Base-by-base conservation (phyloP, 2,113 vertebrate genomes). In the Aegotheles bennettii region DNA sequence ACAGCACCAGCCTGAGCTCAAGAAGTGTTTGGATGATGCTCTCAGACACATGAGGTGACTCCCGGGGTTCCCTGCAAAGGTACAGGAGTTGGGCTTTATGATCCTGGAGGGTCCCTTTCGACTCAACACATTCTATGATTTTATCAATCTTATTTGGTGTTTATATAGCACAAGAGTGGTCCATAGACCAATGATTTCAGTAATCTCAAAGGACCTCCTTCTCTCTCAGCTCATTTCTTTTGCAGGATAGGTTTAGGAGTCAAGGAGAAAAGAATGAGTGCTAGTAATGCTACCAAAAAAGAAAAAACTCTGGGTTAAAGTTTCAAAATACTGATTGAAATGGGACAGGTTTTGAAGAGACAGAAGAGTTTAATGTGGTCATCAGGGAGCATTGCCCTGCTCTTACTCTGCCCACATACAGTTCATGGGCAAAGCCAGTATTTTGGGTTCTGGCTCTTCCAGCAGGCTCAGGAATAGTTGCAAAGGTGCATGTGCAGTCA, bases 401-500 rank as follows among this genome's bases (percentile, higher is more conserved):
- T 75, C 2, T 19, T 9, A n/a, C n/a, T 56, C 31, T 56, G 15
- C 33, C 57, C 8, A 16, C 9, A 17, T 45, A 45, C 43, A 16
- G 43, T 7, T 4, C 3, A 21, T 4, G 33, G 25, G 47, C 53
- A 79, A 77, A 1, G 5, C 47, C 13, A 13, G 0, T 9, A 24
- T 36, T 92, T 75, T 19, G 31, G 20, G 13, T 67, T 74, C 28
- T 74, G 9, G 3, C 29, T 61, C 65, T 61, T 25, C n/a, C 36
- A 51, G 31, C 10, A 54, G n/a, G 28, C 57, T 76, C 14, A 16
- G 16, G 5, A 65, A 57, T 45, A 4, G 2, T 19, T 7, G 43
- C 21, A 28, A 73, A 70, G 7, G 9, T 6, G 3, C 13, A 40
- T 0, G 1, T 0, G 2, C 23, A 56, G n/a, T 7, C 69, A 82